These are phyloP conservation scores for Symphodus melops DNA, from an alignment of 2,113 vertebrate species.

Conservation along the genomic window DNA sequence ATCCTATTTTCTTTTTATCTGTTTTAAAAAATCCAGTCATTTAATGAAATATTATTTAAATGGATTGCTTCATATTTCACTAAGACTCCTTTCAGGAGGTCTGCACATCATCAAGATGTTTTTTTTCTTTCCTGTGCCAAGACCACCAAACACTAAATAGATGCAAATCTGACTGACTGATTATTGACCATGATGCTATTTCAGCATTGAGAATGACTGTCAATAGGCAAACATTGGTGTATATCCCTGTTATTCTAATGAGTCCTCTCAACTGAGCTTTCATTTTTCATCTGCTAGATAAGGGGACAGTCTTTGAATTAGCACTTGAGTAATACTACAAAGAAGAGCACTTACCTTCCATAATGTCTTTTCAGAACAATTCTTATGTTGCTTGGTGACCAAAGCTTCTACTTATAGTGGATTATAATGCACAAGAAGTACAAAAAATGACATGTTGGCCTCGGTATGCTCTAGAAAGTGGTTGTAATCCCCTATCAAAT, in stretches of 20 bases:
- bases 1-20: constrained; percentile 31
- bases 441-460: neutral
- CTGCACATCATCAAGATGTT: neutral
- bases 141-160: neutral
- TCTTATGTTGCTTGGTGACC: constrained; percentile 51
- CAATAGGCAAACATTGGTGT: constrained; percentile 31
- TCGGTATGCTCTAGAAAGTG: constrained; percentile 20
- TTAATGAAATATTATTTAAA: constrained; percentile 61
- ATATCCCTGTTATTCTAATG: constrained; percentile 26
- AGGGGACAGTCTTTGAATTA: constrained; percentile 67
- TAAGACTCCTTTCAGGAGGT: constrained; percentile 19
- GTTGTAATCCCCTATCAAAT: constrained; percentile 4
- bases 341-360: constrained; percentile 64
- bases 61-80: constrained; percentile 46
- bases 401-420: constrained; percentile 14
- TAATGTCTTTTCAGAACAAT: constrained; percentile 52
- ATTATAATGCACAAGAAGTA: constrained; percentile 23
- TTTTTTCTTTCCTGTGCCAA: neutral
- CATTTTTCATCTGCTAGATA: constrained; percentile 49
- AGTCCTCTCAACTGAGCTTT: constrained; percentile 49
- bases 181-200: constrained; percentile 34
- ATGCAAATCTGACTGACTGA: constrained; percentile 21
- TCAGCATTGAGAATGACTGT: constrained; percentile 44
- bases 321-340: constrained; percentile 59
- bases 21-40: constrained; percentile 48